Conservation (phyloP, 1,140 invertebrate species). For the Idris sp. region DNA sequence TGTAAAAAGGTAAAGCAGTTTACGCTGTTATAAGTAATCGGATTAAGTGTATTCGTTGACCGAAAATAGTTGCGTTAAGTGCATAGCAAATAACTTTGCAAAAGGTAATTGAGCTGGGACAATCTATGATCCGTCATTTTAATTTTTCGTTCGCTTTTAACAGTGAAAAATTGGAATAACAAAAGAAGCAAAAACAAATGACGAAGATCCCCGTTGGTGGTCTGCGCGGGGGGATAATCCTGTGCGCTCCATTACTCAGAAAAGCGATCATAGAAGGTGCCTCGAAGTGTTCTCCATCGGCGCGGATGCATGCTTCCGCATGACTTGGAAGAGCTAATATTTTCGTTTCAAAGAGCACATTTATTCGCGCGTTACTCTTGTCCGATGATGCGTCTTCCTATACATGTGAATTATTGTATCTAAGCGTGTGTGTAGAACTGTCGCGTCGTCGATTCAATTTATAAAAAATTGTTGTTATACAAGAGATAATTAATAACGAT, state of each 20-base stretch:
- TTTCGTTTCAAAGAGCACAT: conserved; percentile 63
- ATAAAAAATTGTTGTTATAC: conserved; percentile 47
- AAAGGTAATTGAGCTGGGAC: conserved; percentile 7
- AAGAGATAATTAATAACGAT: conserved; percentile 42
- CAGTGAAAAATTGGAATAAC: conserved; percentile 62
- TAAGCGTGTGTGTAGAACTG: conserved; percentile 22
- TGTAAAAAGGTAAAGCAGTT: too few relatives aligned
- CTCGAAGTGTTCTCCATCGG: conserved; percentile 64
- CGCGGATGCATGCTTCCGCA: conserved; percentile 66
- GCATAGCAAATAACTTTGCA: conserved; percentile 10
- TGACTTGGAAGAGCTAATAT: conserved; percentile 65
- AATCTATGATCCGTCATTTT: too few relatives aligned
- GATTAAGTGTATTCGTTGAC: conserved; percentile 12
- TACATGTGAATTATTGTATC: conserved; percentile 29
- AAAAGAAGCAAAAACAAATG: conserved; percentile 63
- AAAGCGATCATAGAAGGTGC: conserved; percentile 66
- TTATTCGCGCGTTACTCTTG: conserved; percentile 62
- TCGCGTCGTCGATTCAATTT: conserved; percentile 23
- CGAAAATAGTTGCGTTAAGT: conserved; percentile 25
- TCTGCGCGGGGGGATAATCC: conserved; percentile 47
- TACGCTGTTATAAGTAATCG: conserved; percentile 16
- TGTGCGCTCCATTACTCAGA: conserved; percentile 63
- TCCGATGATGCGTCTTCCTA: conserved; percentile 60
- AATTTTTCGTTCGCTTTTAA: too few relatives aligned
- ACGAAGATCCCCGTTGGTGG: conserved; percentile 45